Evolutionary conservation across 2,113 vertebrate species (phyloP).

Genomic region (Poeciliopsis prolifica): DNA sequence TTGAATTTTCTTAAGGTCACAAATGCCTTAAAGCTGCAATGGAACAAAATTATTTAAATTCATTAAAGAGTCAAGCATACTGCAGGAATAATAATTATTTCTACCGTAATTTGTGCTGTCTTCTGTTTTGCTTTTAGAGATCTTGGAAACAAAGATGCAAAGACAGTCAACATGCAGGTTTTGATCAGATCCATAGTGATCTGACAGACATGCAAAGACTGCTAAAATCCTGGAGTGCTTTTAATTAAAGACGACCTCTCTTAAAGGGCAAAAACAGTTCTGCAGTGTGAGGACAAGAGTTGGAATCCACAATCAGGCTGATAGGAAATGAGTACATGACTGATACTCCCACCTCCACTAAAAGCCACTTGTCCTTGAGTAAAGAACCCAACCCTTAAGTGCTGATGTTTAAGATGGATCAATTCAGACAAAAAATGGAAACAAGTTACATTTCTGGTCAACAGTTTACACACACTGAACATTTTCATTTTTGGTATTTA

Average conservation of each 20-base stretch:
- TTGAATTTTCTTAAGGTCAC: background rate
- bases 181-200: conserved; percentile 40
- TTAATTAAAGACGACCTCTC: conserved; percentile 59
- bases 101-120: background rate
- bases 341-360: conserved; percentile 18
- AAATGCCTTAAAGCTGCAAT: background rate
- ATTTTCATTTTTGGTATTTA: background rate
- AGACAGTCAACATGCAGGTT: conserved; percentile 14
- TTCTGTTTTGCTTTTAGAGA: background rate
- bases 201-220: conserved; percentile 25
- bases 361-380: conserved; percentile 40
- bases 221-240: conserved; percentile 32
- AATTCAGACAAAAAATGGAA: background rate
- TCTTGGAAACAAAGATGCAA: conserved; percentile 15
- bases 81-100: conserved; percentile 10
- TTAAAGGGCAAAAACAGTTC: conserved; percentile 13
- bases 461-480: background rate
- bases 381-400: conserved; percentile 14
- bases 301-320: conserved; percentile 33
- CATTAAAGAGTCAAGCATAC: conserved; percentile 7
- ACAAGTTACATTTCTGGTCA: too few species aligned
- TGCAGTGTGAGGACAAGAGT: conserved; percentile 47
- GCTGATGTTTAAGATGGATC: conserved; percentile 6
- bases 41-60: background rate
- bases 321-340: conserved; percentile 1